Conservation (phyloP, 2,888 invertebrate genomes). For the Agonopterix alstromeriana region DNA sequence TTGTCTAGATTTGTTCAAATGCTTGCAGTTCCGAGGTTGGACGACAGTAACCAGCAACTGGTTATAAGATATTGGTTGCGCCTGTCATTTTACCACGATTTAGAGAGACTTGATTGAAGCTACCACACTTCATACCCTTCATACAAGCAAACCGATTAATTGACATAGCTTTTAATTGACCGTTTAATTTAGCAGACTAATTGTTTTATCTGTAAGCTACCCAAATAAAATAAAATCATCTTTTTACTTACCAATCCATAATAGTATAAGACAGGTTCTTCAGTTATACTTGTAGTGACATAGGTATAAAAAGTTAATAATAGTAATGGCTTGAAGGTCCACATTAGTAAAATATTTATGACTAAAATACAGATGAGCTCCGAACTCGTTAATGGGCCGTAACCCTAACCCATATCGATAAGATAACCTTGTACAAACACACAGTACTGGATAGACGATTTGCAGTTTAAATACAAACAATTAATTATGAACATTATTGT, state of each 20-base stretch:
- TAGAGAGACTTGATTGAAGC: too few species aligned
- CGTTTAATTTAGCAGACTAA: too few species aligned
- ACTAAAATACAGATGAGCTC: slow-evolving; percentile 5
- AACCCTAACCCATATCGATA: slow-evolving; percentile 49
- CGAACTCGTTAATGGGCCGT: slow-evolving; percentile 27
- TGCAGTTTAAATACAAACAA: too few species aligned
- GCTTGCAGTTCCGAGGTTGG: too few species aligned
- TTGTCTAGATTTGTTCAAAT: too few species aligned
- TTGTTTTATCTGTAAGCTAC: background rate
- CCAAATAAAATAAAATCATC: background rate
- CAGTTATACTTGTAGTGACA: slow-evolving; percentile 24
- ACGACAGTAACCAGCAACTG: too few species aligned
- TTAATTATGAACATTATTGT: slow-evolving; percentile 18
- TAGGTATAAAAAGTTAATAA: slow-evolving; percentile 21
- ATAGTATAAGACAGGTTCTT: slow-evolving; percentile 51
- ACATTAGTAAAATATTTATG: slow-evolving; percentile 26
- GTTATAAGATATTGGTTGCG: too few species aligned
- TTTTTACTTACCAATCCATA: slow-evolving; percentile 57
- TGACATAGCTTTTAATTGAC: too few species aligned
- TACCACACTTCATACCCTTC: too few species aligned
- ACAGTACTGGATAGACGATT: background rate
- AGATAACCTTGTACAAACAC: slow-evolving; percentile 38
- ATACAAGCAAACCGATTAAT: too few species aligned
- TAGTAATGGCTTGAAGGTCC: slow-evolving; percentile 26
- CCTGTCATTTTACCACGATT: too few species aligned